Evolutionary conservation across 2,888 invertebrate genomes (phyloP).

Genomic region (Scaptomyza flava): DNA sequence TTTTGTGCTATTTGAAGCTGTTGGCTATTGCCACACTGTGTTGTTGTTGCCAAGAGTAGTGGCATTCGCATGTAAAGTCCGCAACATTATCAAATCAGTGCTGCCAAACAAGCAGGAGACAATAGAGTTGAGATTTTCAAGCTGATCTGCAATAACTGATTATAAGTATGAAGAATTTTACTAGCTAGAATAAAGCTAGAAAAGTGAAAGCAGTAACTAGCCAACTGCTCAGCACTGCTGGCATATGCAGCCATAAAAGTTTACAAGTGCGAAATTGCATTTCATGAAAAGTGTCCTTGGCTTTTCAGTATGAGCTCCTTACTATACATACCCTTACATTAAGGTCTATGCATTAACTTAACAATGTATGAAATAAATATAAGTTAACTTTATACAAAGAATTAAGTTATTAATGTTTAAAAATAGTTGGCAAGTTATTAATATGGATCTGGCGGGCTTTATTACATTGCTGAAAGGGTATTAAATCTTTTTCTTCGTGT

Average conservation of each 20-base stretch:
- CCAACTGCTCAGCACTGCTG: conserved; percentile 27
- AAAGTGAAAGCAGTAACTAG: neutral
- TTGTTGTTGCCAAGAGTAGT: conserved; percentile 21
- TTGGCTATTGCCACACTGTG: conserved; percentile 25
- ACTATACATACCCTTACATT: conserved; percentile 6
- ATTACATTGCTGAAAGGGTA: neutral
- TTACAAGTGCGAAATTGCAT: conserved; percentile 79
- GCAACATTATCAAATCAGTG: conserved; percentile 35
- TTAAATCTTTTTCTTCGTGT: neutral
- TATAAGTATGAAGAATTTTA: neutral
- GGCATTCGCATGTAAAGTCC: conserved; percentile 2
- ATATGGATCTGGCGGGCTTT: too few species aligned
- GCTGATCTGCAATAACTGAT: too few species aligned
- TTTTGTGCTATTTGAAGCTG: conserved; percentile 17
- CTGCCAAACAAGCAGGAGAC: conserved; percentile 19
- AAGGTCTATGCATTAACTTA: neutral
- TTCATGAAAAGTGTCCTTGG: conserved; percentile 77
- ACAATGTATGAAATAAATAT: too few species aligned
- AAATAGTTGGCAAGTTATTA: too few species aligned
- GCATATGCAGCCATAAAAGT: conserved; percentile 70
- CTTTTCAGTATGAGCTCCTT: conserved; percentile 53
- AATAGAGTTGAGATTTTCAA: too few species aligned
- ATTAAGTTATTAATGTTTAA: too few species aligned
- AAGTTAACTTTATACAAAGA: too few species aligned
- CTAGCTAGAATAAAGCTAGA: neutral